Conservation (phyloP, 2,113 vertebrate genomes). For the Todiramphus chloris region DNA sequence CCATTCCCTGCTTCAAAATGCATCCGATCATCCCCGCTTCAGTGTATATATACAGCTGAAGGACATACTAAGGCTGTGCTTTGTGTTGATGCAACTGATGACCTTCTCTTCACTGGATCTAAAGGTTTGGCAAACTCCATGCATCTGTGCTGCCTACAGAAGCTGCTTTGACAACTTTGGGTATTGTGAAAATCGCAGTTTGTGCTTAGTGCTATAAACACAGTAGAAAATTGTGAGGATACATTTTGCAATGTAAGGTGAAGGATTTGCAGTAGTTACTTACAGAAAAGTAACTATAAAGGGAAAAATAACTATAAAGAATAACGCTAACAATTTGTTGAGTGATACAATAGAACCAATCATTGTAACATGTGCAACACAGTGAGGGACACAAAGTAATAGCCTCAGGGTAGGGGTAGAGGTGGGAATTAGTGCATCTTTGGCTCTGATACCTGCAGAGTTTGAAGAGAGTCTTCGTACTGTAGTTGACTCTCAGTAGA, state of each 20-base stretch:
- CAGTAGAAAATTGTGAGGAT: background rate
- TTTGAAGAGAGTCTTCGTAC: background rate
- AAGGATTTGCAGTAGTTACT: background rate
- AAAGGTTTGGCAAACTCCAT: conserved; percentile 82
- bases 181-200: background rate
- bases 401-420: background rate
- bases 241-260: background rate
- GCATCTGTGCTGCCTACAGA: background rate
- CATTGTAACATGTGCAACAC: fast-evolving
- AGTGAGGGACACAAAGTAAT: background rate
- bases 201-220: background rate
- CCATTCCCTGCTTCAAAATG: conserved; percentile 80
- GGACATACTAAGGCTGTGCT: conserved; percentile 94
- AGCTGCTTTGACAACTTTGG: background rate
- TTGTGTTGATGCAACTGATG: conserved; percentile 93
- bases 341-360: background rate
- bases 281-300: background rate
- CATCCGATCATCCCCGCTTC: conserved; percentile 73
- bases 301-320: background rate
- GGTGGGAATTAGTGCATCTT: background rate
- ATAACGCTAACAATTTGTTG: background rate
- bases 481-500: fast-evolving
- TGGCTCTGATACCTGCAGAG: background rate
- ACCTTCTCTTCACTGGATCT: conserved; percentile 97
- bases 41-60: conserved; percentile 89